Conservation (phyloP, 2,797 vertebrate genomes). For the Melanotaenia boesemani region DNA sequence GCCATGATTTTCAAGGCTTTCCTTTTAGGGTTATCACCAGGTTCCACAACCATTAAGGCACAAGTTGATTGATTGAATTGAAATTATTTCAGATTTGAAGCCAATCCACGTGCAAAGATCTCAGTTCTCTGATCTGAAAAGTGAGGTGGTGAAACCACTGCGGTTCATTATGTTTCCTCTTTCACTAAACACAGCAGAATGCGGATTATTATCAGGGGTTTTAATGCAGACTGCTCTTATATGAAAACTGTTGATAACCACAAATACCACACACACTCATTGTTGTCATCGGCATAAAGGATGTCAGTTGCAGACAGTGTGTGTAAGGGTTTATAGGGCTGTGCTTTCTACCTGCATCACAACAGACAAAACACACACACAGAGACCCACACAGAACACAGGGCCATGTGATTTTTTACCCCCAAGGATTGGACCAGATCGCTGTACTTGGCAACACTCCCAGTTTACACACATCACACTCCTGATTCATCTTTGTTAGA, state of each 20-base stretch:
- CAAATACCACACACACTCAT: slow-evolving; percentile 13
- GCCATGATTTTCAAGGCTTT: slow-evolving; percentile 17
- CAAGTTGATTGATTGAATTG: slow-evolving; percentile 9
- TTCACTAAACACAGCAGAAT: slow-evolving; percentile 12
- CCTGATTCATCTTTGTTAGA: slow-evolving; percentile 75
- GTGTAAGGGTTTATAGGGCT: slow-evolving; percentile 10
- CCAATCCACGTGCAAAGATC: slow-evolving; percentile 8
- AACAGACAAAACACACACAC: slow-evolving; percentile 30
- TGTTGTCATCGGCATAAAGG: not conserved
- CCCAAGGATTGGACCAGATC: slow-evolving; percentile 53
- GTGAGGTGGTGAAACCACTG: not conserved
- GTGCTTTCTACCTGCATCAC: slow-evolving; percentile 31
- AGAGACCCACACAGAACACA: slow-evolving; percentile 23
- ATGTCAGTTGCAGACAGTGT: slow-evolving; percentile 5
- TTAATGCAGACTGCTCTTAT: slow-evolving; percentile 4
- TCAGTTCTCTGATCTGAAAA: not conserved
- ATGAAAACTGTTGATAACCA: slow-evolving; percentile 19
- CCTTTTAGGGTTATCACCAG: not conserved
- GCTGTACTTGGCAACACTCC: slow-evolving; percentile 67
- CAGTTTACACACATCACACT: slow-evolving; percentile 60
- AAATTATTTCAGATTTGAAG: slow-evolving; percentile 23
- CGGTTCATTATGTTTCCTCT: slow-evolving; percentile 7
- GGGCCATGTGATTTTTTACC: slow-evolving; percentile 49
- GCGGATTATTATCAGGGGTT: slow-evolving; percentile 15
- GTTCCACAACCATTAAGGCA: not conserved